phyloP scores from a whole-genome alignment of 2,888 invertebrate genomes.

The Cataglyphis cursor region DNA sequence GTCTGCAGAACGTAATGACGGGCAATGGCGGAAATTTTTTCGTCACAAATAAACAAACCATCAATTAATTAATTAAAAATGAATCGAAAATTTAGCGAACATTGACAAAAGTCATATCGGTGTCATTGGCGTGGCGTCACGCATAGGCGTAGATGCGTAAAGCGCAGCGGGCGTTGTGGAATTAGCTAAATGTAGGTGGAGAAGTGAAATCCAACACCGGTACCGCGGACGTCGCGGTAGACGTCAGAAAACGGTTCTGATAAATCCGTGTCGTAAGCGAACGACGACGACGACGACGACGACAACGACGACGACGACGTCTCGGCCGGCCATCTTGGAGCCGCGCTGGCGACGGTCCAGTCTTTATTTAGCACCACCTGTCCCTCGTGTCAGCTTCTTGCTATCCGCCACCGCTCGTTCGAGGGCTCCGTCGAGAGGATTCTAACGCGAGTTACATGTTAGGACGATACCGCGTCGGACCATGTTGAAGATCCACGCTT shows the following conservation, averaged over 20 bases:
- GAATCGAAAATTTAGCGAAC: constrained; percentile 14
- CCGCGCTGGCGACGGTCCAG: constrained; percentile 85
- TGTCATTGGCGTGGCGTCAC: constrained; percentile 27
- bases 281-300: constrained; percentile 44
- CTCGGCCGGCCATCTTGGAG: constrained; percentile 82
- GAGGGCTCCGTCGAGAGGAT: constrained; percentile 64
- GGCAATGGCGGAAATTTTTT: constrained; percentile 15
- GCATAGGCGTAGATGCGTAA: constrained; percentile 41
- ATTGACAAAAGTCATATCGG: constrained; percentile 55
- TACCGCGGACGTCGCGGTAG: constrained; percentile 45
- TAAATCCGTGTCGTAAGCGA: constrained; percentile 70
- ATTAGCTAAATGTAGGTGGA: constrained; percentile 74
- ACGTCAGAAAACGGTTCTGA: constrained; percentile 62
- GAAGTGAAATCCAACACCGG: constrained; percentile 80
- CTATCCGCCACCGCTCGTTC: constrained; percentile 57
- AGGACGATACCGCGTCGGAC: constrained; percentile 37
- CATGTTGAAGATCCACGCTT: constrained; percentile 41
- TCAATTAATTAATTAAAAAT: too few relatives aligned
- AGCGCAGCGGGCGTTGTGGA: constrained; percentile 65
- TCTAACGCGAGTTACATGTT: constrained; percentile 77
- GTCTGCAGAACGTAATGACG: not conserved
- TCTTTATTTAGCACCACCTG: constrained; percentile 87
- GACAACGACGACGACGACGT: constrained; percentile 50
- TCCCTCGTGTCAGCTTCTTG: constrained; percentile 84
- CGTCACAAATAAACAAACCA: not conserved